Conservation (phyloP, 2,888 invertebrate species). For the Drosophila lutescens region DNA sequence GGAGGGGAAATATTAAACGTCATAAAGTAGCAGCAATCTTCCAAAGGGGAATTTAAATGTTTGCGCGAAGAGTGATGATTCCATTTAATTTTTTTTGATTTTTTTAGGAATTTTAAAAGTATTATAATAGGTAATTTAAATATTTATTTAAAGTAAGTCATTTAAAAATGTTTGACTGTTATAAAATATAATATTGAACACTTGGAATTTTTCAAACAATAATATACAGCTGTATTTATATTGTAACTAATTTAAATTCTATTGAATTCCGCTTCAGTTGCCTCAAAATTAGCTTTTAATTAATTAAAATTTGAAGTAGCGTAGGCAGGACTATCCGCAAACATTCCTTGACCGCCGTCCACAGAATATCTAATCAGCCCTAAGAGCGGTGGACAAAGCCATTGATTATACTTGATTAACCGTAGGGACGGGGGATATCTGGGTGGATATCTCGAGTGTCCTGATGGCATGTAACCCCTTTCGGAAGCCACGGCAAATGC, state of each 20-base stretch:
- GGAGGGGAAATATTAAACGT: constrained; percentile 21
- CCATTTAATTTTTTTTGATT: background rate
- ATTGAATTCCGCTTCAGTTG: too few species aligned
- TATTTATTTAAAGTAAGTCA: background rate
- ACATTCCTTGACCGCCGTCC: constrained; percentile 11
- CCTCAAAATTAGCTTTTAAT: background rate
- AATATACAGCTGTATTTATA: too few species aligned
- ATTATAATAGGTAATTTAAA: background rate
- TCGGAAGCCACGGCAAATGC: constrained; percentile 32
- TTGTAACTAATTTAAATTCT: too few species aligned
- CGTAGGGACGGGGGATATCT: background rate
- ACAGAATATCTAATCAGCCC: constrained; percentile 29
- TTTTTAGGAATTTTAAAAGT: too few species aligned
- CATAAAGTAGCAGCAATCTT: constrained; percentile 20
- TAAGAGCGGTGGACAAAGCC: constrained; percentile 10
- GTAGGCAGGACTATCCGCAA: background rate
- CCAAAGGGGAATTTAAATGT: constrained; percentile 15
- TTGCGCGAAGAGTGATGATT: constrained; percentile 1
- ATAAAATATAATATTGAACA: too few species aligned
- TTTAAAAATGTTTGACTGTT: too few species aligned
- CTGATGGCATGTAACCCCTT: constrained; percentile 3
- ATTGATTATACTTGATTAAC: constrained; percentile 40
- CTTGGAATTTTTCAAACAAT: too few species aligned
- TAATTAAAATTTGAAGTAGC: background rate
- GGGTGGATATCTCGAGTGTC: background rate